Conservation (phyloP, 2,797 vertebrate species). For the Erithacus rubecula region DNA sequence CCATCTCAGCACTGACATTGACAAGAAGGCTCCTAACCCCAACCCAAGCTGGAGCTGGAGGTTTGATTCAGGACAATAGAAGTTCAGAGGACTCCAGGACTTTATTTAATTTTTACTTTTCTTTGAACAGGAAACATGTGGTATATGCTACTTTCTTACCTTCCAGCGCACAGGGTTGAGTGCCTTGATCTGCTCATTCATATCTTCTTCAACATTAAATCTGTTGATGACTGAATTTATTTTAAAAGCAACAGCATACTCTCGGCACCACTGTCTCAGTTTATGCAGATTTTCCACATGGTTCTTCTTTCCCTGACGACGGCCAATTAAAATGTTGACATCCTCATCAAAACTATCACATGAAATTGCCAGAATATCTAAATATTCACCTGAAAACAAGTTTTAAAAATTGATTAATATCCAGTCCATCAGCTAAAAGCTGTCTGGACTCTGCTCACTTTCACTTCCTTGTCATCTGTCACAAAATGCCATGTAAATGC, state of each 20-base stretch:
- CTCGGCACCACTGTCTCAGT: conserved; percentile 84
- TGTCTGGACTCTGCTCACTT: neutral
- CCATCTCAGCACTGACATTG: neutral
- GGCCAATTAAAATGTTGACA: conserved; percentile 89
- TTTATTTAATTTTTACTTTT: neutral
- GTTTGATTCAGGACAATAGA: neutral
- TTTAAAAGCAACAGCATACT: conserved; percentile 93
- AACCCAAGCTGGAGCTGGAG: neutral
- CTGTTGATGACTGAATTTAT: conserved; percentile 95
- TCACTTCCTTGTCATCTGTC: neutral
- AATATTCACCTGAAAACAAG: conserved; percentile 77
- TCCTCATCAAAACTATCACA: conserved; percentile 93
- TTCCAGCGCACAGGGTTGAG: conserved; percentile 94
- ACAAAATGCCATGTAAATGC: neutral
- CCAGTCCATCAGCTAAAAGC: neutral
- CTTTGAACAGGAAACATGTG: neutral
- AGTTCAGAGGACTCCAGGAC: neutral
- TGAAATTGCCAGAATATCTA: conserved; percentile 94
- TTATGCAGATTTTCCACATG: conserved; percentile 87
- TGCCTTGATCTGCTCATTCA: conserved; percentile 80
- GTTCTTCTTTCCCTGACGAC: conserved; percentile 87
- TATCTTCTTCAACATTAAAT: conserved; percentile 90
- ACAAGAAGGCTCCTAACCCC: neutral
- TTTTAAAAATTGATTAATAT: neutral
- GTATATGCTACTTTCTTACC: conserved; percentile 61